Percentiles rank a stretch among this genome's conserved stretches.
Conservation (phyloP, 2,888 invertebrate species). For the Lasioglossum vierecki region DNA sequence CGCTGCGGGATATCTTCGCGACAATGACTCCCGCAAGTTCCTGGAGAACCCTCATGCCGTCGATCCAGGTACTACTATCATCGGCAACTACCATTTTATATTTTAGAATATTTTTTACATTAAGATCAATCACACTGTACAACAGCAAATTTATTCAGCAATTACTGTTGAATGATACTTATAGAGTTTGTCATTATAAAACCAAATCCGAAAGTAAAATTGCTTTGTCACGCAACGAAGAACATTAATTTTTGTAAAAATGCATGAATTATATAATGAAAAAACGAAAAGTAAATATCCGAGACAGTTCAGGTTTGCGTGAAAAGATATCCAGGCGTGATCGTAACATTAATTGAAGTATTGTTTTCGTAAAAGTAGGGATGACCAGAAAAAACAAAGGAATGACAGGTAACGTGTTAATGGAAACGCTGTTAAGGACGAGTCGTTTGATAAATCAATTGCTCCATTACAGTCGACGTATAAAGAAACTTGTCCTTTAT, state of each 20-base stretch:
- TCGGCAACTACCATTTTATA: not conserved
- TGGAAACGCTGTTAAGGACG: not conserved
- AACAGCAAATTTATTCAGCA: no score
- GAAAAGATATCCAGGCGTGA: no score
- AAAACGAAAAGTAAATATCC: no score
- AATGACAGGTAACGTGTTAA: not conserved
- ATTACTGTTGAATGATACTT: no score
- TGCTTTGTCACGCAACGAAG: no score
- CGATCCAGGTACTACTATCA: conserved; percentile 85
- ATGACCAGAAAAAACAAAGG: not conserved
- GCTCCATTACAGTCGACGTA: not conserved
- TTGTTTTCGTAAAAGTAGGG: not conserved
- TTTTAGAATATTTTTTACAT: not conserved
- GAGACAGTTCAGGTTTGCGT: no score
- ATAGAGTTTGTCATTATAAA: no score
- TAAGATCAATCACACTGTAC: no score
- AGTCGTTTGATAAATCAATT: not conserved
- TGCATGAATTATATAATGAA: no score
- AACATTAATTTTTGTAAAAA: no score
- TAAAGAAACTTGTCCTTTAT: not conserved
- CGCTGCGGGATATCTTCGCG: conserved; percentile 92
- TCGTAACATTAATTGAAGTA: not conserved
- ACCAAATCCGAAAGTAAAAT: no score
- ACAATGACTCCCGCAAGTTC: conserved; percentile 90
- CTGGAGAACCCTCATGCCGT: conserved; percentile 90